Base-by-base conservation (phyloP, 1,140 invertebrate genomes). In the Macrosteles quadrilineatus region DNA sequence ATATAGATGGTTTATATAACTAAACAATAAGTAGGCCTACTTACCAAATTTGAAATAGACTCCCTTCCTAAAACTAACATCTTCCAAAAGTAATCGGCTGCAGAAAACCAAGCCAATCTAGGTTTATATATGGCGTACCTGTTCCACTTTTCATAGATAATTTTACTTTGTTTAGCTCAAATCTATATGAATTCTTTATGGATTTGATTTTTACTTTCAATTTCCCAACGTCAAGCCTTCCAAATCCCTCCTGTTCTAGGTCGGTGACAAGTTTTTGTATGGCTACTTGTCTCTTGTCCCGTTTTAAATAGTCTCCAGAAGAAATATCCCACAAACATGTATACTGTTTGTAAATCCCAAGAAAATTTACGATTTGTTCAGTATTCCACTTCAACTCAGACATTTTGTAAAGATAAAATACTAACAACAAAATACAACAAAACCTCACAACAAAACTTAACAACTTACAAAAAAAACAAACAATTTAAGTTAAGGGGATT, bases 91-190 rank as follows among this genome's bases (percentile, higher is more conserved):
- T 63, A n/a, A 31, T 71, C 45, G 12, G 64, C 65, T 67, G 66
- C 43, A 32, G 45, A 25, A 70, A 72, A 72, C 72, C 72, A 73
- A 31, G 45, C 55, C 40, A 69, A 17, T 45, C 68, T 73, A 29
- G 65, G 72, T 63, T 73, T 73, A 43, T 71, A 71, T 63, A 71
- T 31, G 21, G 71, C 72, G 50, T 50, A 45, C 67, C 66, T 45
- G 69, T 40, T 57, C 65, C 68, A 64, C 57, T 69, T 64, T 65
- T 69, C 32, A 43, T 43, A 31, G 21, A 69, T 45, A 23, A 27
- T 63, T 45, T 23, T 36, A 69, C 59, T 40, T 69, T 64, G 21
- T 62, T 23, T n/a, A 69, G 27, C 21, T 69, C 59, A 53, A 43
- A 23, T n/a, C 55, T 12, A 27, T 69, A 69, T 25, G 59, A 43